Conservation (phyloP, 2,113 vertebrate genomes). For the Cinclus mexicanus region DNA sequence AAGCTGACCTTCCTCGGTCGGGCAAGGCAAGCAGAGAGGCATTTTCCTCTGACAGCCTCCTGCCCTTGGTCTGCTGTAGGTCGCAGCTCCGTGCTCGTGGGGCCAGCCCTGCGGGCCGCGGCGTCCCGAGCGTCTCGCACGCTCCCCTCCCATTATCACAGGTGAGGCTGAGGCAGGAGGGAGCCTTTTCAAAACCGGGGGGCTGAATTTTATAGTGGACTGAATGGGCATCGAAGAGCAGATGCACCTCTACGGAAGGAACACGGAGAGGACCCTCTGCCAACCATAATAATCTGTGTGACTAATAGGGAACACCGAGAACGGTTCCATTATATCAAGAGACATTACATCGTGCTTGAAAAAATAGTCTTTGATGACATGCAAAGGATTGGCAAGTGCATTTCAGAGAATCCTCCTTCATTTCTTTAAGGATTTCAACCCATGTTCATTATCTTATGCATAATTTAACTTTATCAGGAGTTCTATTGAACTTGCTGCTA, state of each 20-base stretch:
- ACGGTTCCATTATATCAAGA: conserved; percentile 47
- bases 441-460: conserved; percentile 17
- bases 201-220: background rate
- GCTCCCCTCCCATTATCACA: background rate
- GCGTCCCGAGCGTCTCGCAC: no score
- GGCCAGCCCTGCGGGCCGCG: background rate
- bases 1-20: background rate
- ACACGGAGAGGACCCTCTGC: background rate
- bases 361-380: conserved; percentile 44
- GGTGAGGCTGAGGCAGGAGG: background rate
- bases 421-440: conserved; percentile 60
- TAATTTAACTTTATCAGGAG: background rate
- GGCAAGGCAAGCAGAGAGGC: background rate
- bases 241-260: background rate
- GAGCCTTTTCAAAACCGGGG: background rate
- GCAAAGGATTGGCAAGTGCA: background rate
- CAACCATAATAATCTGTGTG: conserved; percentile 50
- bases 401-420: conserved; percentile 60
- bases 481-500: background rate
- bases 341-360: conserved; percentile 45
- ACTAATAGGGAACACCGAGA: conserved; percentile 21
- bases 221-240: background rate
- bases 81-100: rapidly evolving
- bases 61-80: rapidly evolving
- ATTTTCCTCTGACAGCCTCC: background rate